Base-by-base conservation (phyloP, 2,797 vertebrate species). In the Ammospiza maritima region DNA sequence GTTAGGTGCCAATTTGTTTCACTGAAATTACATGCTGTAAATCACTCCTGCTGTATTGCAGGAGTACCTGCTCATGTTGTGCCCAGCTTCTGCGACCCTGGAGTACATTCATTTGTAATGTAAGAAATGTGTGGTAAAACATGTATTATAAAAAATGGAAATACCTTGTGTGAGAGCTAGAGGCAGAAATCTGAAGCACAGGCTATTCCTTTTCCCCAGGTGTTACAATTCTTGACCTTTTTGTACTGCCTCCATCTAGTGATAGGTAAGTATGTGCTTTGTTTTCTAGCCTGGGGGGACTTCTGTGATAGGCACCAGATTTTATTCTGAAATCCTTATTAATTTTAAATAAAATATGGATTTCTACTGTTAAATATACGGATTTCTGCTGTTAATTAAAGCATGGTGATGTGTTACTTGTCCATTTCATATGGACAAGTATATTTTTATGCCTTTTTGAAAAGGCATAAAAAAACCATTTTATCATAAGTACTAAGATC, bases 1-100 rank as follows among this genome's bases (percentile, higher is more conserved):
- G 78, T 93, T 77, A 93, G 89, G 57, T 91, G 87, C 85, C 93
- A 83, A 75, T 93, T 93, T 94, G 32, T 94, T 93, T 89, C 87
- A 57, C 87, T 85, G 38, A 77, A 88, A 91, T 93, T 65, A 54
- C 65, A 36, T 47, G 61, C 85, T 94, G 75, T 89, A 89, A 88
- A 88, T 95, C 80, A 79, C 51, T 93, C 40, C 54, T 82, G n/a
- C 47, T 87, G 16, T 75, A 86, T 34, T 83, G 65, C 75, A 66
- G 51, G 27, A 32, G 34, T 85, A 77, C 62, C 62, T 71, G 50
- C 57, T 80, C 40, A 9, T 64, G 57, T 42, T 83, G 47, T 36
- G 53, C 26, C 65, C 81, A 73, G 45, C 51, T 65, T 64, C 56
- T 83, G 48, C 0, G 0, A 88, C 67, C 64, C 56, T 57, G 4